Base-by-base conservation (phyloP, 2,113 vertebrate genomes). In the Promerops cafer region DNA sequence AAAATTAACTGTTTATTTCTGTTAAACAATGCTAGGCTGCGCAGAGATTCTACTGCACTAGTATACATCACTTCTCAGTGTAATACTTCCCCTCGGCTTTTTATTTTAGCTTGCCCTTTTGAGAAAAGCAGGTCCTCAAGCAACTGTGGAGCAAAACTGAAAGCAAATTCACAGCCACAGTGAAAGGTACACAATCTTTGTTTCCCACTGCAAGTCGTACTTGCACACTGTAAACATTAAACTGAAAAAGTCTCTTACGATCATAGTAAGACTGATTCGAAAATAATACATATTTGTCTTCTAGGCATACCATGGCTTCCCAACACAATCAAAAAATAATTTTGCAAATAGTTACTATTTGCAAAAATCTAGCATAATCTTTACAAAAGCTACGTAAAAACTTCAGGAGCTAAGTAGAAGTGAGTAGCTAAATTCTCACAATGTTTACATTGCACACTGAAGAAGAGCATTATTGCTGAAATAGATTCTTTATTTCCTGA, bases 401-500 rank as follows among this genome's bases (percentile, higher is more conserved):
- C 37, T 57, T 57, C 33, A 47, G 50, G 28, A 85, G 10, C 6
- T 31, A 79, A 69, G 27, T 4, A 71, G 9, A 53, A 35, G 8
- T 37, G 22, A 89, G 40, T 16, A 66, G 22, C n/a, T 66, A 63
- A 71, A 77, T 54, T 88, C 65, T 77, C 44, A 90, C 16, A 42
- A 52, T 15, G 22, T 75, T 94, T 57, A 54, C 45, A 87, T 1
- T 91, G 94, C 61, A 96, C 76, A 94, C 70, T 93, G 90, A 96
- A 92, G 89, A 81, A 31, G 47, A 96, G 69, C 75, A 80, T 97
- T 97, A 98, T 96, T 98, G 98, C 97, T 96, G 98, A 98, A 98
- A 98, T 98, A 98, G 94, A 98, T 83, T 98, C 97, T 98, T 98
- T 98, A 98, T 98, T 98, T 98, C 87, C 96, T 96, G 97, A 98